A percentile compares a stretch with the other conserved stretches of the same genome.
Evolutionary conservation across 2,797 vertebrate genomes (phyloP).

Genomic region (Pelobates cultripes): DNA sequence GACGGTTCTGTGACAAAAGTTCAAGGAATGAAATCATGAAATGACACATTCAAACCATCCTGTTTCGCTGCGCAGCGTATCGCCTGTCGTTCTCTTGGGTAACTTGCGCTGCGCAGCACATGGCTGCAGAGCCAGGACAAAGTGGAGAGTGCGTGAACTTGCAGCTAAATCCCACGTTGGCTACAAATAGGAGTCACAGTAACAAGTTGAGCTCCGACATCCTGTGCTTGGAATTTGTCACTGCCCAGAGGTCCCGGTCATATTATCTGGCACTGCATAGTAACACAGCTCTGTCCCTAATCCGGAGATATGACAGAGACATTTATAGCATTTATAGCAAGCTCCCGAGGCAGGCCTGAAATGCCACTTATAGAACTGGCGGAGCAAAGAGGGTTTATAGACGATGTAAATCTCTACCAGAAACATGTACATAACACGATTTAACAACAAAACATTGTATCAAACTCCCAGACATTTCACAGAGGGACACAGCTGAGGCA

Average conservation of each 20-base stretch:
- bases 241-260: constrained; percentile 16
- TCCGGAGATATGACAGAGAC: constrained; percentile 5
- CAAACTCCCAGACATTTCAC: no score
- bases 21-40: not conserved
- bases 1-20: not conserved
- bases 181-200: not conserved
- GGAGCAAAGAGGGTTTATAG: no score
- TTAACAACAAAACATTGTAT: not conserved
- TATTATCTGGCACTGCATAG: not conserved
- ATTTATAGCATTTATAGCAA: constrained; percentile 1
- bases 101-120: not conserved
- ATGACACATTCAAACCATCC: not conserved
- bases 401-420: not conserved
- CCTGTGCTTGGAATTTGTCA: constrained; percentile 33
- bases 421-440: not conserved
- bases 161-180: not conserved
- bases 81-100: not conserved
- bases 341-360: not conserved
- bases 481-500: no score
- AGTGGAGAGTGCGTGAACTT: not conserved
- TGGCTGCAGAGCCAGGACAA: not conserved
- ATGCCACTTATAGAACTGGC: no score
- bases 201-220: constrained; percentile 6
- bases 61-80: not conserved
- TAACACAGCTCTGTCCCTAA: not conserved